Conservation (phyloP, 1,140 invertebrate genomes). For the Diachasma alloeum region DNA sequence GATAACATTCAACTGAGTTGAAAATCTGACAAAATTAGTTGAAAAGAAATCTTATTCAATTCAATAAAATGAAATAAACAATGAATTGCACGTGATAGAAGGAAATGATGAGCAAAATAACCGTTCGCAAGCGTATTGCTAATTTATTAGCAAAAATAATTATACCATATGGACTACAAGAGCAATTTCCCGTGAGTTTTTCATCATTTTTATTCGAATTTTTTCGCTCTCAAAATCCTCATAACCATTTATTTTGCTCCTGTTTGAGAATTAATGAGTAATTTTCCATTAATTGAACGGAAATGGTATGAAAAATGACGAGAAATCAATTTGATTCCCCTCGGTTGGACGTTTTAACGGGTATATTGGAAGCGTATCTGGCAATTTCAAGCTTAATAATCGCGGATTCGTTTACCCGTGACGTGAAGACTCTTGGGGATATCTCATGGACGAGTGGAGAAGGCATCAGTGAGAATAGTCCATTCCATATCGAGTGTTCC, state of each 20-base stretch:
- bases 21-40: too few species aligned
- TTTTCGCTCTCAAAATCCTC: neutral
- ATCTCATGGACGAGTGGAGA: neutral
- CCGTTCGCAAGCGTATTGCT: too few species aligned
- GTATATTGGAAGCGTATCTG: slow-evolving; percentile 46
- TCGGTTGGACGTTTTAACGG: slow-evolving; percentile 24
- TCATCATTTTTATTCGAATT: neutral
- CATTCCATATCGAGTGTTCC: neutral
- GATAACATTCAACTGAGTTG: too few species aligned
- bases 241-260: neutral
- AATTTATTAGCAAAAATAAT: too few species aligned
- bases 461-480: neutral
- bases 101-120: too few species aligned
- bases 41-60: too few species aligned
- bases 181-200: too few species aligned
- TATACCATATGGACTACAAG: too few species aligned
- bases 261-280: neutral
- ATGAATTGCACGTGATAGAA: too few species aligned
- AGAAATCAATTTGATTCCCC: slow-evolving; percentile 33
- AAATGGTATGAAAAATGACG: slow-evolving; percentile 10
- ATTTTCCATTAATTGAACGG: neutral
- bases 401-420: slow-evolving; percentile 50
- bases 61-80: too few species aligned
- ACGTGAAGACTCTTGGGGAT: slow-evolving; percentile 17
- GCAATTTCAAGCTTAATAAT: slow-evolving; percentile 52